These are phyloP conservation scores for Bothrops jararaca DNA, from an alignment of 2,113 vertebrate species.

Conservation along the genomic window DNA sequence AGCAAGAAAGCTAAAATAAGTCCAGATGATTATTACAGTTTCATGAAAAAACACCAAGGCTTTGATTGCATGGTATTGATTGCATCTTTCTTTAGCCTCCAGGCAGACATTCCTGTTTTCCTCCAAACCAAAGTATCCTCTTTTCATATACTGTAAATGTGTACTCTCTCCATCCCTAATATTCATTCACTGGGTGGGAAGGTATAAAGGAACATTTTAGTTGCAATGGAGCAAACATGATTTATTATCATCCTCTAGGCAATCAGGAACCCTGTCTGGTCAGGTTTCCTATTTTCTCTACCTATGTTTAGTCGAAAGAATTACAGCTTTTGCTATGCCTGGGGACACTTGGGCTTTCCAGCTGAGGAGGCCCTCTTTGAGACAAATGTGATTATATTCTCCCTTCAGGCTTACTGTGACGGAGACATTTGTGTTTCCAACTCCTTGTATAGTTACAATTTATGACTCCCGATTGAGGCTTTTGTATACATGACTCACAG, in stretches of 20 bases:
- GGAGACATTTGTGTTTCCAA: neutral
- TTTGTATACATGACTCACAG: neutral
- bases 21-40: neutral
- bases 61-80: neutral
- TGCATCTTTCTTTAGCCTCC: neutral
- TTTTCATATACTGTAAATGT: neutral
- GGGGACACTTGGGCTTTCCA: neutral
- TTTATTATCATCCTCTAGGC: neutral
- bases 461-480: neutral
- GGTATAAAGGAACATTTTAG: neutral
- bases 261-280: neutral
- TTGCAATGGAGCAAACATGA: neutral
- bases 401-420: neutral
- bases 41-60: neutral
- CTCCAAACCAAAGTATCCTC: neutral
- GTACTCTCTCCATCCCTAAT: neutral
- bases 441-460: neutral
- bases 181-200: neutral
- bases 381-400: neutral
- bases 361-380: neutral
- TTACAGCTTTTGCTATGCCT: neutral
- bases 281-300: neutral
- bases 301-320: neutral
- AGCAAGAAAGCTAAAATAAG: neutral
- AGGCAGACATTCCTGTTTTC: neutral